Conservation (phyloP, 2,113 vertebrate species). For the Illadopsis cleaveri region DNA sequence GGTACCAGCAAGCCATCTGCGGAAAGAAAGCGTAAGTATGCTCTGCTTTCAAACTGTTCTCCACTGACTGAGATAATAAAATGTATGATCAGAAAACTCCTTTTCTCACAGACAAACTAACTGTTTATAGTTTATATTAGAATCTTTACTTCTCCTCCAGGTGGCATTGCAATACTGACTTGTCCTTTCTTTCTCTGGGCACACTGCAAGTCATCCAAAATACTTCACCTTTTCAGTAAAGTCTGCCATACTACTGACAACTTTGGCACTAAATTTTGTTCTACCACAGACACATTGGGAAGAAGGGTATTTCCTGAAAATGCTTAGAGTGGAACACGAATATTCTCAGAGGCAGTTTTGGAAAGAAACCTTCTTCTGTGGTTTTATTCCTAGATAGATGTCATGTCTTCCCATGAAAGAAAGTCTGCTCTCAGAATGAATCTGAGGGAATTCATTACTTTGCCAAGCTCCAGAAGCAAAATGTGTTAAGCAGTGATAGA, state of each 20-base stretch:
- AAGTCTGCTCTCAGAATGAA: not conserved
- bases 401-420: not conserved
- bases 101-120: not conserved
- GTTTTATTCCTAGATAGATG: slow-evolving; percentile 50
- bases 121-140: not conserved
- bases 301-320: slow-evolving; percentile 14
- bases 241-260: not conserved
- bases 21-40: slow-evolving; percentile 95
- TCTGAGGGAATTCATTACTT: not conserved
- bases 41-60: not conserved
- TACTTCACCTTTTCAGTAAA: not conserved
- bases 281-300: not conserved
- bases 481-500: not conserved
- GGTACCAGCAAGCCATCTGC: slow-evolving; percentile 94
- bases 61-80: not conserved
- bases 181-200: not conserved
- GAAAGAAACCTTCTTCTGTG: not conserved
- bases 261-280: not conserved
- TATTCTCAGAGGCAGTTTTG: not conserved
- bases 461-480: not conserved
- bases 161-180: slow-evolving; percentile 8
- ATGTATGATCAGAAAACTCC: accelerated
- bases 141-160: slow-evolving; percentile 15
- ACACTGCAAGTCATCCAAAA: not conserved
- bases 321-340: not conserved